Base-by-base conservation (phyloP, 2,797 vertebrate genomes). In the Tapera naevia region DNA sequence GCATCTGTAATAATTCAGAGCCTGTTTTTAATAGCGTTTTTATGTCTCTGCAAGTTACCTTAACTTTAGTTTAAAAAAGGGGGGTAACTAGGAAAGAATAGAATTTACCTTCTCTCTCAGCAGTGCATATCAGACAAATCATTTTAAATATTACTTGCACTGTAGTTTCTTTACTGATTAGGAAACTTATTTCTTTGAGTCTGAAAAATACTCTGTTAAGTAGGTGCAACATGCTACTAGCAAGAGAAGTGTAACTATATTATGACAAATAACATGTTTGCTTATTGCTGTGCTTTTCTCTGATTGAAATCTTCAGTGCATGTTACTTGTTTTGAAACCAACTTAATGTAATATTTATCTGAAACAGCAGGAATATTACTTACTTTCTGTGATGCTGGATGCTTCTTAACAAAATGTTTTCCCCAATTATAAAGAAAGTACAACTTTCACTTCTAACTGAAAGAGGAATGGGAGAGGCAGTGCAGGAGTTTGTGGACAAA, bases 401-500 rank as follows among this genome's bases (percentile, higher is more conserved):
- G 11, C 22, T 90, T 74, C 61, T 81, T 95, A 92, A 93, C 67
- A 69, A 90, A 79, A 56, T 75, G 1, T 88, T 93, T 91, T 73
- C 83, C 4, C 73, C 32, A 58, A 54, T 93, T 94, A 48, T 70
- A 83, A 94, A 99, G 99, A 99, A 98, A 35, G 97, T 99, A 43
- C 99, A 99, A 97, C 98, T 99, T 94, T 99, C 99, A 23, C 98
- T 99, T 93, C 98, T 99, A 89, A 99, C 99, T 0, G 99, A 99
- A 97, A 98, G 99, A 94, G 99, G 99, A 84, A 99, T 99, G 99
- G 99, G 99, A 33, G 99, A 99, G 97, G 99, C 99, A 23, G 98
- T 99, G 73, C 99, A 99, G 94, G 99, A 99, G 96, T 99, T 99
- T 96, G 99, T 99, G 74, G 99, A 99, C 96, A 99, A 99, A 97